These are phyloP conservation scores for Motacilla tschutschensis DNA, from an alignment of 2,113 vertebrate genomes.

Conservation along the genomic window DNA sequence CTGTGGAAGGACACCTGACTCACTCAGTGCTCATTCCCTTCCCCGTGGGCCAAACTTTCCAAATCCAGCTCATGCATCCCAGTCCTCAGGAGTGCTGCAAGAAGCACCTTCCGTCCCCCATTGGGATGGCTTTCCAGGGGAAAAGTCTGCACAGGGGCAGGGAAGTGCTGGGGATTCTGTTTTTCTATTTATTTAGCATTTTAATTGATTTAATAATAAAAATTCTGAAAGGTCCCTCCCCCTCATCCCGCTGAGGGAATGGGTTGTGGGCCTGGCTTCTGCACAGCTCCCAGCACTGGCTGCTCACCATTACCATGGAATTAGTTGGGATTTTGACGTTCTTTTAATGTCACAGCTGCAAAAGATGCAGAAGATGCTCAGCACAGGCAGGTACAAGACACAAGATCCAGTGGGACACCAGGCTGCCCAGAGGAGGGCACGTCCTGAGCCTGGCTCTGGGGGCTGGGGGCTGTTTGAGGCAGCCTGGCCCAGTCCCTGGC, in stretches of 20 bases:
- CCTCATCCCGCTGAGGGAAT: background rate
- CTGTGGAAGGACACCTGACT: background rate
- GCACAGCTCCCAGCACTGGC: background rate
- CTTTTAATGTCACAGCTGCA: background rate
- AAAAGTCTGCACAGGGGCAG: background rate
- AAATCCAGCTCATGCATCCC: background rate
- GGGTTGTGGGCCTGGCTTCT: background rate
- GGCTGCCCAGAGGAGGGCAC: background rate
- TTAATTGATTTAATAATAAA: background rate
- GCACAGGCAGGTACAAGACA: background rate
- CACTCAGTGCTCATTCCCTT: background rate
- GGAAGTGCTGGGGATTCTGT: background rate
- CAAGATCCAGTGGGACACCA: background rate
- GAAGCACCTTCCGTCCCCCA: fast-evolving
- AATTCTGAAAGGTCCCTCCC: background rate
- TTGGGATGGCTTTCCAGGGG: fast-evolving
- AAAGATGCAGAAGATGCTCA: background rate
- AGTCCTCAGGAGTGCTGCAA: background rate
- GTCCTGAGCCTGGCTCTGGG: fast-evolving
- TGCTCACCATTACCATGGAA: background rate
- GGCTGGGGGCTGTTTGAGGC: fast-evolving
- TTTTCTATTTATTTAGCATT: background rate
- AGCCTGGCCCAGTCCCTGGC: too few species aligned
- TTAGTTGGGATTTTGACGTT: background rate
- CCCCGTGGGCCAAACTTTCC: background rate